These are phyloP conservation scores for Clepsis dumicolana DNA, from an alignment of 2,888 invertebrate genomes.

Conservation along the genomic window DNA sequence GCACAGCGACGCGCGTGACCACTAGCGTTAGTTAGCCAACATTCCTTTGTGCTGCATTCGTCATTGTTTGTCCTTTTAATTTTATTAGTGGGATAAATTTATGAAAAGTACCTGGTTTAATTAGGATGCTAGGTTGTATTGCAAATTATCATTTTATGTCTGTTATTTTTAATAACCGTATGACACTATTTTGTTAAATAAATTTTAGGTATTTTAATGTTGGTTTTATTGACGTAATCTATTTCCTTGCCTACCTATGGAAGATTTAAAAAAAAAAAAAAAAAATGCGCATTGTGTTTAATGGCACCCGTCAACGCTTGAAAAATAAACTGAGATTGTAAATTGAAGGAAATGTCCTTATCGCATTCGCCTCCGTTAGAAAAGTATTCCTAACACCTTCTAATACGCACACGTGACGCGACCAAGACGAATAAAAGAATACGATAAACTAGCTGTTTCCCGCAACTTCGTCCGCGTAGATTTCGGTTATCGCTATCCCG, in stretches of 20 bases:
- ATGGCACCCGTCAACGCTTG: too few relatives aligned
- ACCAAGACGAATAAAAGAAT: too few relatives aligned
- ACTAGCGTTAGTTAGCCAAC: slow-evolving; percentile 80
- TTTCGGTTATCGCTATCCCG: too few relatives aligned
- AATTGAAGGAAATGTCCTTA: too few relatives aligned
- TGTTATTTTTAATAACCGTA: slow-evolving; percentile 86
- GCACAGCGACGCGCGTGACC: slow-evolving; percentile 55
- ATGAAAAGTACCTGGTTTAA: slow-evolving; percentile 86
- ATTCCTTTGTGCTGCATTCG: slow-evolving; percentile 85
- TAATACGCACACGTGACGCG: too few relatives aligned
- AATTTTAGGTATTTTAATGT: slow-evolving; percentile 76
- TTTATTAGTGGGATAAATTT: slow-evolving; percentile 79
- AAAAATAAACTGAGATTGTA: too few relatives aligned
- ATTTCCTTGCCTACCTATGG: background rate
- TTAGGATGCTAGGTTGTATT: slow-evolving; percentile 86
- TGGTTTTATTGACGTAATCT: slow-evolving; percentile 36
- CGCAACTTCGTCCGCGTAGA: too few relatives aligned
- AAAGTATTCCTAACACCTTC: too few relatives aligned
- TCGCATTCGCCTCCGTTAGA: too few relatives aligned
- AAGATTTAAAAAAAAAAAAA: background rate
- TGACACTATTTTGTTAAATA: slow-evolving; percentile 86
- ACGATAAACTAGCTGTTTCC: too few relatives aligned
- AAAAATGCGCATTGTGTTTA: slow-evolving; percentile 9
- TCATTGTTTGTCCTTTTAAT: slow-evolving; percentile 72
- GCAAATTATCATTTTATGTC: slow-evolving; percentile 84